A percentile compares a stretch with the other conserved stretches of the same genome.
These are phyloP conservation scores for Heteronetta atricapilla DNA, from an alignment of 2,113 vertebrate genomes.

Conservation along the genomic window DNA sequence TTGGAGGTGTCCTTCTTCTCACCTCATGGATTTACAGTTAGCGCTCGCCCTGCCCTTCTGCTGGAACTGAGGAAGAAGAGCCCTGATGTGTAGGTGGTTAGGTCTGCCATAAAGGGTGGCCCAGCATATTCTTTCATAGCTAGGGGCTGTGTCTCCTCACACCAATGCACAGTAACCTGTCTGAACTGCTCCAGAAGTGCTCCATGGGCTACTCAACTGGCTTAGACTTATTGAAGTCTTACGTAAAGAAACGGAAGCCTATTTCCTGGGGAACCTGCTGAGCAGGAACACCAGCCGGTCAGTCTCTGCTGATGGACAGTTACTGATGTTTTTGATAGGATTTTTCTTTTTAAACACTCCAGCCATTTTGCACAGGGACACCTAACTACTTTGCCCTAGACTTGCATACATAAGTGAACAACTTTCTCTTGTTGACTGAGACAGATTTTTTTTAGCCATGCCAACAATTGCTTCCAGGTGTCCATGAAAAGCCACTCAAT, in stretches of 20 bases:
- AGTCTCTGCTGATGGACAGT: background rate
- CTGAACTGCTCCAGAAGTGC: background rate
- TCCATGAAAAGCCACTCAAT: background rate
- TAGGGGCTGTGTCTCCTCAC: background rate
- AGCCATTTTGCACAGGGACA: background rate
- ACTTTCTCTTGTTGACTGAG: background rate
- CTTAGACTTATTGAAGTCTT: background rate
- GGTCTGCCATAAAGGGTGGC: background rate
- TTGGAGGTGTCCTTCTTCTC: background rate
- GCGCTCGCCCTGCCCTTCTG: background rate
- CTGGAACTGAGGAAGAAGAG: background rate
- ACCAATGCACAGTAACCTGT: background rate
- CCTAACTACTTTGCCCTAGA: background rate
- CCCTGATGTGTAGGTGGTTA: fast-evolving
- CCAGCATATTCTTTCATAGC: background rate
- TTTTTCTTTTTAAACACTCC: background rate
- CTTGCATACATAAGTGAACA: background rate
- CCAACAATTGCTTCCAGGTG: background rate
- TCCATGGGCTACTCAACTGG: fast-evolving
- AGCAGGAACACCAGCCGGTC: background rate
- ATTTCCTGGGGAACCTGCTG: background rate
- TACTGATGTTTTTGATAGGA: background rate
- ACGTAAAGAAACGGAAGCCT: background rate
- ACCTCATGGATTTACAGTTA: background rate
- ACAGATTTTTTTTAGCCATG: background rate